Conservation (phyloP, 2,797 vertebrate genomes). For the Capromys pilorides region DNA sequence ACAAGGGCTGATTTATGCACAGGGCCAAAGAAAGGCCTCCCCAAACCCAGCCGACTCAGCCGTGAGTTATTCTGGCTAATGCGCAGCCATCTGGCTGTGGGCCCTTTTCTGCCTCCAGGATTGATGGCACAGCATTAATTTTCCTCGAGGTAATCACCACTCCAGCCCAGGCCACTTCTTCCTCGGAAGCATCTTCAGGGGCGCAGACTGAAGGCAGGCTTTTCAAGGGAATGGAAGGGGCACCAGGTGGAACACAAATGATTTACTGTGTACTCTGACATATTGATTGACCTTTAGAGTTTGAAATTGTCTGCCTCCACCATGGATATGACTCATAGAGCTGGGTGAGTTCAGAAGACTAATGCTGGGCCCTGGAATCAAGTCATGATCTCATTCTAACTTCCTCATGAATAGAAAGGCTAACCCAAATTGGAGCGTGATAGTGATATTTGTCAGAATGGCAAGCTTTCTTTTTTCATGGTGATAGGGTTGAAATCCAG, state of each 20-base stretch:
- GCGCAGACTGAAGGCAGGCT: background rate
- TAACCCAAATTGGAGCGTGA: background rate
- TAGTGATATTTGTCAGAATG: background rate
- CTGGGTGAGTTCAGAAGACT: background rate
- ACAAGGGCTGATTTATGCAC: constrained; percentile 43
- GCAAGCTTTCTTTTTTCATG: background rate
- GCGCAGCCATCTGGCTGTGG: background rate
- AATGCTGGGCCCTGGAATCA: background rate
- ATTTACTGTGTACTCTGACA: background rate
- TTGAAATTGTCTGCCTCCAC: constrained; percentile 10
- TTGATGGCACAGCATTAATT: constrained; percentile 39
- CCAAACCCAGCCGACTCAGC: background rate
- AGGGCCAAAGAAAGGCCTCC: constrained; percentile 38
- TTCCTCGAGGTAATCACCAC: constrained; percentile 50
- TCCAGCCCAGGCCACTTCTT: background rate
- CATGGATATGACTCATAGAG: background rate
- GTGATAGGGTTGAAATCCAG: background rate
- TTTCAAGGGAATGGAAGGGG: constrained; percentile 42
- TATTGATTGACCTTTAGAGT: constrained; percentile 20
- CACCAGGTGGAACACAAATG: background rate
- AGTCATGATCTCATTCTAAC: constrained; percentile 50
- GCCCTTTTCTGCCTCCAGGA: constrained; percentile 61
- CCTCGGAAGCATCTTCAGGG: background rate
- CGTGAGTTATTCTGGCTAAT: background rate
- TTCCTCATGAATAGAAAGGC: background rate